Percentiles rank a stretch among this genome's conserved stretches.
Conservation (phyloP, 2,888 invertebrate genomes). For the Chydorus sphaericus region DNA sequence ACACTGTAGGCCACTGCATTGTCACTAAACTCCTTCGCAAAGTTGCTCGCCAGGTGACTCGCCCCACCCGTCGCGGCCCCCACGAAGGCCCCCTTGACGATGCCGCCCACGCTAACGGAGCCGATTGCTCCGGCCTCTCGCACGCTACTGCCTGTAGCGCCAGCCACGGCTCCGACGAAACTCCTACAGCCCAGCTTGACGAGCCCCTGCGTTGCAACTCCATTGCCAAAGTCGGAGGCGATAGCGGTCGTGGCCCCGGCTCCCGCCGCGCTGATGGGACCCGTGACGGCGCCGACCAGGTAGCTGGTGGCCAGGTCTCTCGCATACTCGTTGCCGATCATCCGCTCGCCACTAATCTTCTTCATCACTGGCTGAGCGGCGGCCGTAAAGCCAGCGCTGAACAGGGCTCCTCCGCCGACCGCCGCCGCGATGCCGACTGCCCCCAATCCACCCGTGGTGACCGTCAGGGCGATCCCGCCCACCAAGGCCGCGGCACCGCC, state of each 20-base stretch:
- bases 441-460: background rate
- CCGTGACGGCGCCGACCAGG: background rate
- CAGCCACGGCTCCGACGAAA: background rate
- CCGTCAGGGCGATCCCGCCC: background rate
- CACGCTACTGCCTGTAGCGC: background rate
- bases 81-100: background rate
- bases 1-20: background rate
- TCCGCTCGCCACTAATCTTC: background rate
- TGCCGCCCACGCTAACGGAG: background rate
- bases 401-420: background rate
- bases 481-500: background rate
- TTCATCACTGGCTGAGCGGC: background rate
- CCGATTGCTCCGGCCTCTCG: background rate
- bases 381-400: background rate
- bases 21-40: background rate
- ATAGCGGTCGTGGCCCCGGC: background rate
- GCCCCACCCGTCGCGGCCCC: background rate
- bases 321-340: background rate
- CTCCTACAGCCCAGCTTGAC: background rate
- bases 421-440: background rate
- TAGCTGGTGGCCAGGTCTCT: background rate
- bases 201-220: background rate
- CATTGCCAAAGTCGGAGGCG: background rate
- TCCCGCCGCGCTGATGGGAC: background rate
- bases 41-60: background rate